Base-by-base conservation (phyloP, 2,888 invertebrate genomes). In the Mayetiola destructor region DNA sequence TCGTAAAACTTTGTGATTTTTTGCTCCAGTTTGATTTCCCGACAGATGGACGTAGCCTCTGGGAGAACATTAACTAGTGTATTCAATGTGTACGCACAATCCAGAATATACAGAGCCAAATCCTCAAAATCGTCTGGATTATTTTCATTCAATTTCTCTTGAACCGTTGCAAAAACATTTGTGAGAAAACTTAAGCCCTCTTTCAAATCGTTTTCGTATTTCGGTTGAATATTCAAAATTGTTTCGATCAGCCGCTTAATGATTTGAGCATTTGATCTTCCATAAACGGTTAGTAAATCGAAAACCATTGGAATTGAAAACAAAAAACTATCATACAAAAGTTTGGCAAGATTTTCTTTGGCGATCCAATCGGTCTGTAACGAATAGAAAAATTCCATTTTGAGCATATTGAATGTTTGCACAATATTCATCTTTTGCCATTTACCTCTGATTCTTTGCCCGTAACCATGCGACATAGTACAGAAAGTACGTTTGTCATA, bases 221-320 rank as follows among this genome's bases (percentile, higher is more conserved):
- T 74, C 5, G 72, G 69, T 57, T 72, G 68, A 53, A 72, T 64
- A 2, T 73, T 72, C 62, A 89, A 82, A 36, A 89, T 76, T 29
- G 78, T 79, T 0, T 75, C 73, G 32, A 90, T 66, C 62, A 90
- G 76, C 63, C 79, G 78, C 0, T 75, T 68, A 14, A 90, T 73
- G 40, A 84, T 73, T 1, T 67, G 65, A 0, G 71, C 64, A 65
- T 89, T 88, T 55, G 79, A 79, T 53, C 77, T 75, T 0, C 85
- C 87, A 63, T 86, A 88, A 9, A 86, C 74, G 39, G 82, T 76
- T 65, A 87, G 83, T 12, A 90, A 68, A 67, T 90, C 90, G 73
- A 88, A 80, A 56, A 91, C 70, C 65, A 86, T 83, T 0, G 90
- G 87, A 61, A 90, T 77, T n/a, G 90, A 87, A 64, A 89, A 82